phyloP scores from a whole-genome alignment of 2,888 invertebrate species.

The Drosophila mimetica region DNA sequence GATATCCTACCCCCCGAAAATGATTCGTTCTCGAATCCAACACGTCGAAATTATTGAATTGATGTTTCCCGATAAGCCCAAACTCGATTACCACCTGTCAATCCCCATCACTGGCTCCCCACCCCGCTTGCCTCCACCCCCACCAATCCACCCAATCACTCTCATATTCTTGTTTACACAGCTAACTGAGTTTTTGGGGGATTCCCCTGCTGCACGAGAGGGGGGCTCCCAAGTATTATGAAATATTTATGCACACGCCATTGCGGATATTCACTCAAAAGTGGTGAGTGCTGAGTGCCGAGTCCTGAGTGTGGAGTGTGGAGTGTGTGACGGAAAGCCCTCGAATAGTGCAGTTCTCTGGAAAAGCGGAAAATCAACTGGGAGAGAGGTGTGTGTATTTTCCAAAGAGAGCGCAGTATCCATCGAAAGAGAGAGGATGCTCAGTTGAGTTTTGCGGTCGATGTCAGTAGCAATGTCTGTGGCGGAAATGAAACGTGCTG shows the following conservation, averaged over 20 bases:
- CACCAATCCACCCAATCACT: constrained; percentile 26
- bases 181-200: constrained; percentile 27
- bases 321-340: constrained; percentile 14
- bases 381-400: not conserved
- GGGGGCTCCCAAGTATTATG: constrained; percentile 56
- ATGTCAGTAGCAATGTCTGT: constrained; percentile 65
- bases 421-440: constrained; percentile 17
- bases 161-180: constrained; percentile 30
- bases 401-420: constrained; percentile 5
- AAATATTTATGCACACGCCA: constrained; percentile 75
- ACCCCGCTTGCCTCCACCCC: not conserved
- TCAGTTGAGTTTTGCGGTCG: constrained; percentile 43
- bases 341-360: constrained; percentile 27
- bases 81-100: constrained; percentile 47
- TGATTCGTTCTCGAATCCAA: constrained; percentile 26
- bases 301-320: constrained; percentile 7
- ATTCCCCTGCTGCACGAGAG: constrained; percentile 3
- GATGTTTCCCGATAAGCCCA: constrained; percentile 45
- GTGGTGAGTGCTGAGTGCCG: constrained; percentile 30
- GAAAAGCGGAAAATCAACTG: constrained; percentile 12
- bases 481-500: constrained; percentile 73
- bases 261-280: constrained; percentile 62
- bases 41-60: constrained; percentile 47
- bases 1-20: constrained; percentile 29
- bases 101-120: constrained; percentile 2